Evolutionary conservation across 2,797 vertebrate species (phyloP).

Genomic region (Lithobates sylvaticus): DNA sequence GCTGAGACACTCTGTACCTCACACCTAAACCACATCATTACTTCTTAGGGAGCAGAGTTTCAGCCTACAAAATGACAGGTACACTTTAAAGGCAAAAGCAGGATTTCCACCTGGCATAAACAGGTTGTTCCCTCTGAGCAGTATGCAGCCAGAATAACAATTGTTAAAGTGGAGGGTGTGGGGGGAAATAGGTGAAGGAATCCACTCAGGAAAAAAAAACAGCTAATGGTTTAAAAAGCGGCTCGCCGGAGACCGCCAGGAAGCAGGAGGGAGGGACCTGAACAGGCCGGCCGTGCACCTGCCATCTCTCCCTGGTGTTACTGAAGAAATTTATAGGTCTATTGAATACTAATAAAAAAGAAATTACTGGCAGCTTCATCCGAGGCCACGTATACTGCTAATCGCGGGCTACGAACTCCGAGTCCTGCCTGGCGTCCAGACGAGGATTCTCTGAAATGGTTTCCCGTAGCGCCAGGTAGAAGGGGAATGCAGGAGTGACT

Average conservation of each 20-base stretch:
- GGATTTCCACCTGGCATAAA: background rate
- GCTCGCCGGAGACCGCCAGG: slow-evolving; percentile 19
- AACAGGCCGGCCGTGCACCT: slow-evolving; percentile 14
- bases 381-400: slow-evolving; percentile 46
- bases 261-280: slow-evolving; percentile 17
- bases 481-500: background rate
- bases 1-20: background rate
- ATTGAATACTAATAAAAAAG: slow-evolving; percentile 36
- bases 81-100: slow-evolving; percentile 3
- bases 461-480: slow-evolving; percentile 30
- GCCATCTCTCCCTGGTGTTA: too few species aligned
- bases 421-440: slow-evolving; percentile 13
- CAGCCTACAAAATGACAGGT: background rate
- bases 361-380: slow-evolving; percentile 56
- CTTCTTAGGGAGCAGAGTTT: too few species aligned
- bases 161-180: background rate
- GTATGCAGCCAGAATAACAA: background rate
- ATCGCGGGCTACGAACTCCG: slow-evolving; percentile 33
- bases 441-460: slow-evolving; percentile 18
- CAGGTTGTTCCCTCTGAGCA: background rate
- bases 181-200: slow-evolving; percentile 48
- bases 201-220: slow-evolving; percentile 17
- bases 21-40: too few species aligned
- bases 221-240: slow-evolving; percentile 33
- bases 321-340: background rate